These are phyloP conservation scores for Lepidothrix coronata DNA, from an alignment of 2,113 vertebrate species.

Conservation along the genomic window DNA sequence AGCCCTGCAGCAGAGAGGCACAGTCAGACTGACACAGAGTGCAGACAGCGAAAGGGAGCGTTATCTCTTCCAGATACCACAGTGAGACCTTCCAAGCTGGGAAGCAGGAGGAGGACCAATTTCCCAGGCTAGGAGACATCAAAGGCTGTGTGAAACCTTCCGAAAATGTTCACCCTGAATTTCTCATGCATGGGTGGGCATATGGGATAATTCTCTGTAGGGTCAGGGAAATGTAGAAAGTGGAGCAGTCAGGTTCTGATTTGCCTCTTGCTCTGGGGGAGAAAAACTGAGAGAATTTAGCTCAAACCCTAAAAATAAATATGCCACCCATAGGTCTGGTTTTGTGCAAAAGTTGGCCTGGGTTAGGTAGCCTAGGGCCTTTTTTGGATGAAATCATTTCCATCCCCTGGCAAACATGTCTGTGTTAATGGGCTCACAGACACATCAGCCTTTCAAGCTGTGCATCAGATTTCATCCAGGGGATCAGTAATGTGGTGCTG, in stretches of 20 bases:
- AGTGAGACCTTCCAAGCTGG: conserved; percentile 53
- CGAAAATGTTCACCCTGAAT: conserved; percentile 47
- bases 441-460: neutral
- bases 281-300: conserved; percentile 35
- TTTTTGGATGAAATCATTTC: neutral
- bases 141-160: conserved; percentile 67
- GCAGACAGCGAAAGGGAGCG: neutral
- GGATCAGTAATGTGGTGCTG: neutral
- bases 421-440: neutral
- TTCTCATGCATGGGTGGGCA: conserved; percentile 61
- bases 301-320: conserved; percentile 29
- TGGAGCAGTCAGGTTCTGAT: neutral
- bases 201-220: conserved; percentile 42
- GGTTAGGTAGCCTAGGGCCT: conserved; percentile 5
- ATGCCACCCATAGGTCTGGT: neutral
- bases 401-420: neutral
- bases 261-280: neutral
- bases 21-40: neutral
- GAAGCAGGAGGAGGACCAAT: conserved; percentile 43
- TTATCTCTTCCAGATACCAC: conserved; percentile 59
- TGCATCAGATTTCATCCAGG: neutral
- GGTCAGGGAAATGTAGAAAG: conserved; percentile 6
- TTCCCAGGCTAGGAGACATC: conserved; percentile 65
- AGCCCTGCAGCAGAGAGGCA: neutral
- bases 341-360: neutral